Evolutionary conservation across 2,797 vertebrate species (phyloP), one percentile per base, ranked within the genome.

Genomic region (Hybognathus amarus): DNA sequence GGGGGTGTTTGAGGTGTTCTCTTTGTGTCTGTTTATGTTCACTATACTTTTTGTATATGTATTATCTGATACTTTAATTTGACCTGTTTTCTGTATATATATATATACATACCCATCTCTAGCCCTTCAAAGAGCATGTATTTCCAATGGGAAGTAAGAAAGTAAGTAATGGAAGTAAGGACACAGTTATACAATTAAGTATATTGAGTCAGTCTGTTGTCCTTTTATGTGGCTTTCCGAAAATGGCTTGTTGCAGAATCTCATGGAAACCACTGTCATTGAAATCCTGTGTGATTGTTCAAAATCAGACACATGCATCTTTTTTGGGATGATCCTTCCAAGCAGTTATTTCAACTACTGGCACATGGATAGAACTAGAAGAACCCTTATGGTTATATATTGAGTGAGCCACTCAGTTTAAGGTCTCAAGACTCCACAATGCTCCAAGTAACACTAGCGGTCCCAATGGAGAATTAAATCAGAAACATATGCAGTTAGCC

Each of bases 361-460:
- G 78, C 77, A 86, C 64, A 85, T 70, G 73, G 66, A 50, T 30
- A 40, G 33, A 85, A 88, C 79, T 80, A 69, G 52, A 76, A 64
- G 71, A 87, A 80, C 18, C 81, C 63, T 40, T 77, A 71, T 22
- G 69, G 77, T 82, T 85, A 87, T 88, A n/a, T n/a, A 89, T 87
- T 70, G 63, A 80, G 74, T 56, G 33, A 61, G 42, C 40, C 22
- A 40, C 61, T 71, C 56, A 11, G 52, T 68, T 59, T 73, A 40
- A 80, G 63, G 77, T 88, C 82, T 83, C 67, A 77, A 79, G 56
- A 56, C 77, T 70, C 68, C 68, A 64, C 64, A 73, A 73, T 33
- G 79, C 69, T 83, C 30, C 1, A 54, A 59, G 22, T 30, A 63
- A 77, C 30, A 79, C 67, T 68, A 79, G 80, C 64, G 18, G 54